phyloP scores from a whole-genome alignment of 2,113 vertebrate species.

The Lophura nycthemera region DNA sequence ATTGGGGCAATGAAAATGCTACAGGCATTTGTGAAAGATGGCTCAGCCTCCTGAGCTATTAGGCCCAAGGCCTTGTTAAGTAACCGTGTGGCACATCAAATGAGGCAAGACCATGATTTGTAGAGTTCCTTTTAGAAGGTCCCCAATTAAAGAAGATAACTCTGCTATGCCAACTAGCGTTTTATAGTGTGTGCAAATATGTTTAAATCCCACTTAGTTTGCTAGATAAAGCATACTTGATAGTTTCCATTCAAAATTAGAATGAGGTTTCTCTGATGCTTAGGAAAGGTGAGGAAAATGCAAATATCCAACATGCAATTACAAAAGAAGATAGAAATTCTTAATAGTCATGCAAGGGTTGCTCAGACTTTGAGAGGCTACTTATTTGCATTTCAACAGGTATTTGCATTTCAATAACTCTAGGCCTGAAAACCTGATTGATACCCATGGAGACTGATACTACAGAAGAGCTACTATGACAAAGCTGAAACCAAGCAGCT shows the following conservation, averaged over 20 bases:
- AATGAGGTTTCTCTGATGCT: neutral
- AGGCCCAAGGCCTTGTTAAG: neutral
- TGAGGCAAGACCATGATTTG: neutral
- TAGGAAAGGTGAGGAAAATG: neutral
- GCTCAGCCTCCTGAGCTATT: neutral
- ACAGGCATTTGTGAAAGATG: neutral
- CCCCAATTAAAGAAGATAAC: neutral
- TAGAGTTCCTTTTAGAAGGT: neutral
- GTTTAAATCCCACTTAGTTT: neutral
- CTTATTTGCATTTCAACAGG: neutral
- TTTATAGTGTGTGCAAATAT: neutral
- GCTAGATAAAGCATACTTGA: neutral
- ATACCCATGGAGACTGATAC: rapidly evolving
- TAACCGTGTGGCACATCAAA: neutral
- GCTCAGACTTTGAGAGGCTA: neutral
- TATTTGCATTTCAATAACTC: neutral
- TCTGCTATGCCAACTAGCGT: neutral
- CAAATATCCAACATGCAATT: neutral
- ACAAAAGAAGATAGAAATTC: neutral
- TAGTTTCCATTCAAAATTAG: neutral
- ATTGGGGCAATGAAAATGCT: neutral
- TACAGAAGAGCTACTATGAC: neutral
- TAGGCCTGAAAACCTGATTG: neutral
- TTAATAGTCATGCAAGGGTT: neutral
- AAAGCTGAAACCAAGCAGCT: rapidly evolving